Conservation (phyloP, 2,797 vertebrate species). For the Pseudocheirus occidentalis region DNA sequence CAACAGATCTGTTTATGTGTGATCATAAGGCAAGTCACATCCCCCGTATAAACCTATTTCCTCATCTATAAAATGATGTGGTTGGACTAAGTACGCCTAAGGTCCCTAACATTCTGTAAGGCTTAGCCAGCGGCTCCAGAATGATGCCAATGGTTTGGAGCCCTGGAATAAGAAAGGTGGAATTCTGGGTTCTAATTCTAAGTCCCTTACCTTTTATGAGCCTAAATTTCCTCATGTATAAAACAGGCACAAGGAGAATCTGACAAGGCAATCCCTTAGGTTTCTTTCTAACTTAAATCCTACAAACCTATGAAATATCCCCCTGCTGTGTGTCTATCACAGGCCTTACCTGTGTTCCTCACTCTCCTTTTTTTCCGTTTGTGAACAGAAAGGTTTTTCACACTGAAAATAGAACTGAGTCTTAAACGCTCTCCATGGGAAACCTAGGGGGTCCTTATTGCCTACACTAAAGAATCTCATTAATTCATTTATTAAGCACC, state of each 20-base stretch:
- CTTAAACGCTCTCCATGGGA: background rate
- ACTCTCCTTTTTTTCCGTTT: background rate
- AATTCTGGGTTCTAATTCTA: slow-evolving; percentile 4
- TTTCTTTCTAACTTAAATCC: background rate
- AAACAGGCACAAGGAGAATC: slow-evolving; percentile 24
- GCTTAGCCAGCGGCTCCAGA: background rate
- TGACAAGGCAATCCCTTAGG: background rate
- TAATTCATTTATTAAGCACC: background rate
- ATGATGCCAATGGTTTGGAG: background rate
- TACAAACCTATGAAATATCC: background rate
- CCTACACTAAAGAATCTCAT: background rate
- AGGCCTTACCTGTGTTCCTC: background rate
- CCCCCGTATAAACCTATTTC: background rate
- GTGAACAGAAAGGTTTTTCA: background rate
- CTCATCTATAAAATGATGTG: background rate
- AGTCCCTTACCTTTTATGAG: background rate
- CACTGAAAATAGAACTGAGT: background rate
- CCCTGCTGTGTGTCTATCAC: background rate
- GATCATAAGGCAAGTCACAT: background rate
- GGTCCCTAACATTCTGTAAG: background rate
- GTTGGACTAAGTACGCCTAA: background rate
- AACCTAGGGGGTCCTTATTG: background rate
- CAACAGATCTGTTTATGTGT: background rate
- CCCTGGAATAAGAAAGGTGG: background rate
- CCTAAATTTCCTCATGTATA: slow-evolving; percentile 58